These are phyloP conservation scores for Amaurobius ferox DNA, from an alignment of 2,888 invertebrate genomes.

Conservation along the genomic window DNA sequence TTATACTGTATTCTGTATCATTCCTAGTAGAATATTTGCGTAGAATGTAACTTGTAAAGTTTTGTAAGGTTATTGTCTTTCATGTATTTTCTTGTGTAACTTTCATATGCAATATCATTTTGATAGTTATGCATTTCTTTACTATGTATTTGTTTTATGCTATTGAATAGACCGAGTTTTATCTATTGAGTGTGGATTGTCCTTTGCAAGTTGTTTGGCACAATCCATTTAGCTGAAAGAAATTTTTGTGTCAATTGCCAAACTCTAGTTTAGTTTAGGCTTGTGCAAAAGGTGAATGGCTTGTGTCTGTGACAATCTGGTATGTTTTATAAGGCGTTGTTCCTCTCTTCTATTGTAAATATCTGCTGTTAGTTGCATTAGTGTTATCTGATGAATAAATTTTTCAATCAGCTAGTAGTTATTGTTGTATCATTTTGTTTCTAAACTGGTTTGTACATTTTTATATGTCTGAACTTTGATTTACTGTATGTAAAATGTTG, in stretches of 20 bases:
- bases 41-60: too few relatives aligned
- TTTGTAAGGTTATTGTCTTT: too few relatives aligned
- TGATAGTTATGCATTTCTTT: neutral
- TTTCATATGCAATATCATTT: too few relatives aligned
- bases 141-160: neutral
- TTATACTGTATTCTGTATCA: too few relatives aligned
- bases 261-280: neutral
- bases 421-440: too few relatives aligned
- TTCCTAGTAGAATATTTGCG: too few relatives aligned
- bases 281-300: constrained; percentile 10
- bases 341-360: constrained; percentile 40
- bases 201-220: neutral
- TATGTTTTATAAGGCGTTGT: constrained; percentile 52
- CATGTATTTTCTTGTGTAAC: too few relatives aligned
- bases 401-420: constrained; percentile 11
- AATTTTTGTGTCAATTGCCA: neutral
- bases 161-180: neutral
- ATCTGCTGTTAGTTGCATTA: constrained; percentile 41
- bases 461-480: too few relatives aligned
- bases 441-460: too few relatives aligned
- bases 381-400: constrained; percentile 47
- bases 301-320: constrained; percentile 55
- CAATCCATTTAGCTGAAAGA: neutral
- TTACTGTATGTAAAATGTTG: too few relatives aligned
- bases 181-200: neutral